Base-by-base conservation (phyloP, 2,797 vertebrate species). In the Propithecus deckenii region DNA sequence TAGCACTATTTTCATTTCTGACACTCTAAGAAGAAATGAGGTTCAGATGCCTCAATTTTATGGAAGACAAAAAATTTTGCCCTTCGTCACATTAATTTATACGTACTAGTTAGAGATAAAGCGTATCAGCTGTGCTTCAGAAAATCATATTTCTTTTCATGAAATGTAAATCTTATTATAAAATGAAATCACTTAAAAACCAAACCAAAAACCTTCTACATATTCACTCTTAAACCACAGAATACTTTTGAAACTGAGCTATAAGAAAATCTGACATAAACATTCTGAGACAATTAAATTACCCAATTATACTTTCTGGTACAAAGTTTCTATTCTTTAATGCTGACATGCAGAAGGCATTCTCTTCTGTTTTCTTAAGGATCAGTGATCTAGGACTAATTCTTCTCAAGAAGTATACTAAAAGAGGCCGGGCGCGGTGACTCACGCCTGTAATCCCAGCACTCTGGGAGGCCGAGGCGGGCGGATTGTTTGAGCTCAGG, bases 111-210 rank as follows among this genome's bases (percentile, higher is more conserved):
- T 86, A 78, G 61, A 94, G 93, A 59, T 85, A 61, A 86, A 94
- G 12, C 35, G 23, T 76, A 43, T 32, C 55, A 81, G 10, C 50
- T 86, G 22, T 57, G 35, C 46, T 95, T 92, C 69, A 87, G 63
- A 89, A 89, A 96, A 89, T 86, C 52, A 85, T n/a, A 88, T 61
- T 76, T 88, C 14, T 81, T 92, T 95, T 93, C 74, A 85, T 85
- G 86, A 96, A 67, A 71, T 97, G 72, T 96, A 95, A 91, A 95
- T 96, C 96, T 97, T 95, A 89, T 76, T 97, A 50, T 93, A 96
- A 80, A 94, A 46, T 89, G 96, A 98, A 96, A 97, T 97, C 94
- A 91, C 97, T 98, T 93, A 92, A 96, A 97, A 97, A 97, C 23
- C 75, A 78, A 97, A 74, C 2, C 35, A 7, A n/a, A 71, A 86